These are phyloP conservation scores for Poecilia picta DNA, from an alignment of 2,797 vertebrate species.

Conservation along the genomic window DNA sequence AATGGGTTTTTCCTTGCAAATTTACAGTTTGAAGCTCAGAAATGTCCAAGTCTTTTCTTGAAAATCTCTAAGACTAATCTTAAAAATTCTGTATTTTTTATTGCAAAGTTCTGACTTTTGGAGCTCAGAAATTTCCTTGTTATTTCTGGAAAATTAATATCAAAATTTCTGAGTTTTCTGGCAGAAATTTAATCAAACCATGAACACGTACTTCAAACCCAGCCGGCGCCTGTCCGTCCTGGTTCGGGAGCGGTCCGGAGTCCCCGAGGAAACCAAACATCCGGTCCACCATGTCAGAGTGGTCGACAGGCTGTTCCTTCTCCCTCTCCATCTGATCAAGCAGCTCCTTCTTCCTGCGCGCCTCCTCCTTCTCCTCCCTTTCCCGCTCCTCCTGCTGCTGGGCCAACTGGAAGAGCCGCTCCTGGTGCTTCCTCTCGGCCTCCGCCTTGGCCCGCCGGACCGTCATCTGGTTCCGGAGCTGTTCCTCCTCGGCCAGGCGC, in stretches of 20 bases:
- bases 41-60: too few relatives aligned
- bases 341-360: conserved; percentile 88
- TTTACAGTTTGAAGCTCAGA: too few relatives aligned
- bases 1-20: too few relatives aligned
- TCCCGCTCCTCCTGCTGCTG: conserved; percentile 86
- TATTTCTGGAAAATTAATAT: too few relatives aligned
- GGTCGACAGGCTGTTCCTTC: conserved; percentile 88
- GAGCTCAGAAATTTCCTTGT: too few relatives aligned
- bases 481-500: conserved; percentile 88
- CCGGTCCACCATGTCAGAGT: conserved; percentile 95
- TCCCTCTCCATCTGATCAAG: conserved; percentile 90
- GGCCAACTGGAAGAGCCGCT: conserved; percentile 85
- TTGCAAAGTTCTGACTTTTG: too few relatives aligned
- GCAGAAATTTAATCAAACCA: background rate
- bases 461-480: conserved; percentile 91
- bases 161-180: too few relatives aligned
- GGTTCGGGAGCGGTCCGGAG: conserved; percentile 83
- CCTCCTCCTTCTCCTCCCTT: conserved; percentile 86
- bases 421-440: conserved; percentile 90
- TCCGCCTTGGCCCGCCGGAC: conserved; percentile 89
- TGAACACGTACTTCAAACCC: conserved; percentile 86
- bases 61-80: too few relatives aligned
- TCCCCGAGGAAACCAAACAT: conserved; percentile 94
- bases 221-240: conserved; percentile 88
- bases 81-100: too few relatives aligned